Evolutionary conservation across 2,888 invertebrate species (phyloP).

Genomic region (Erebia palarica): DNA sequence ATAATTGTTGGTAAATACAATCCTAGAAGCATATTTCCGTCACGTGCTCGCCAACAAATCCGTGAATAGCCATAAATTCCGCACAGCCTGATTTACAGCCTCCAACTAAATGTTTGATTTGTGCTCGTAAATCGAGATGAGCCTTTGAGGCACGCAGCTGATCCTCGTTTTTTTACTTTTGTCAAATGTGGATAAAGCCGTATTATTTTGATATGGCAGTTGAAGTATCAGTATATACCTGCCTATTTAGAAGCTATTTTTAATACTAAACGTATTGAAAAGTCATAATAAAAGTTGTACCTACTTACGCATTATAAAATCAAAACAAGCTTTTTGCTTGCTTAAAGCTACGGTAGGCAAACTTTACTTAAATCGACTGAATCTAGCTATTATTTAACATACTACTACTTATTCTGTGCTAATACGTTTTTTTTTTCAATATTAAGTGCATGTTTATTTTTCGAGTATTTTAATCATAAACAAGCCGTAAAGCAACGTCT

Average conservation of each 20-base stretch:
- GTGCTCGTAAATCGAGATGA: constrained; percentile 80
- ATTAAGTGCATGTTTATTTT: constrained; percentile 5
- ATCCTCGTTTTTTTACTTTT: constrained; percentile 43
- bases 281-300: too few species aligned
- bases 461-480: constrained; percentile 19
- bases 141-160: constrained; percentile 66
- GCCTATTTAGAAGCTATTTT: too few species aligned
- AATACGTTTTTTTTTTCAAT: background rate
- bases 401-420: too few species aligned
- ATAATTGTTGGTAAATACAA: constrained; percentile 38
- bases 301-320: too few species aligned
- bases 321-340: too few species aligned
- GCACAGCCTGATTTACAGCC: constrained; percentile 76
- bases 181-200: background rate
- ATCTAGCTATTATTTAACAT: background rate
- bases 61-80: constrained; percentile 67
- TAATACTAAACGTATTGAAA: too few species aligned
- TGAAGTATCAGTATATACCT: too few species aligned
- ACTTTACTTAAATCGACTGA: background rate
- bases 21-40: constrained; percentile 46
- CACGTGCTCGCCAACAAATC: constrained; percentile 60
- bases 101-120: constrained; percentile 78
- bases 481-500: constrained; percentile 30
- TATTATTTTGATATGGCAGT: background rate
- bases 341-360: background rate